Evolutionary conservation across 35 echinoderm and acorn worm species (phyloP), one percentile per base, ranked within the genome.

Genomic region (Heliocidaris erythrogramma): DNA sequence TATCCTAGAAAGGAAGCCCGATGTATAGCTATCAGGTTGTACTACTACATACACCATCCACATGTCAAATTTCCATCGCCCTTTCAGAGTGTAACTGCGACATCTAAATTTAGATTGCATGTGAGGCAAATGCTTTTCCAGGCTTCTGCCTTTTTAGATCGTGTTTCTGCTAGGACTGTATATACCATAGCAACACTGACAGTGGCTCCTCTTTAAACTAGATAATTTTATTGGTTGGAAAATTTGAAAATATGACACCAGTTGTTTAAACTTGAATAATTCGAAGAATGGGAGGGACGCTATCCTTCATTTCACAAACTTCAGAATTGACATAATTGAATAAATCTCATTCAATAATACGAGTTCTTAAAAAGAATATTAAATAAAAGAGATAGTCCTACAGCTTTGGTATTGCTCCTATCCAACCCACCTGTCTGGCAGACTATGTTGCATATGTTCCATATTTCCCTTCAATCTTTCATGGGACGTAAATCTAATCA

Each of bases 21-120:
- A 78, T n/a, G 65, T 78, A 65, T 65, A 78, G 17, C 65, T 78
- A 78, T 78, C 65, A 78, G 65, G 65, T 78, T 78, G 65, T 78
- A 7, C 24, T 27, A 27, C 21, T n/a, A 27, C 65, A 78, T 78
- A 7, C 21, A 78, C 65, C 65, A 7, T 78, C 27, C 18, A 78
- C 65, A 24, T 71, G 17, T 78, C 65, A 6, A 8, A 78, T 56
- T 56, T 78, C 65, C 65, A n/a, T 78, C 21, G 27, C 65, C 65
- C 21, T 13, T 17, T 27, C 27, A 78, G 6, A 5, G 65, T 78
- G 65, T 21, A 16, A 78, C 21, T 78, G 65, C 65, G 14, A n/a
- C 65, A 24, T 78, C 65, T 27, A 78, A 78, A 71, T 71, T 71
- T 71, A 71, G 17, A 71, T 56, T 56, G 52, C 52, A 12, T 13